Evolutionary conservation across 2,113 vertebrate genomes (phyloP).

Genomic region (Asarcornis scutulata): DNA sequence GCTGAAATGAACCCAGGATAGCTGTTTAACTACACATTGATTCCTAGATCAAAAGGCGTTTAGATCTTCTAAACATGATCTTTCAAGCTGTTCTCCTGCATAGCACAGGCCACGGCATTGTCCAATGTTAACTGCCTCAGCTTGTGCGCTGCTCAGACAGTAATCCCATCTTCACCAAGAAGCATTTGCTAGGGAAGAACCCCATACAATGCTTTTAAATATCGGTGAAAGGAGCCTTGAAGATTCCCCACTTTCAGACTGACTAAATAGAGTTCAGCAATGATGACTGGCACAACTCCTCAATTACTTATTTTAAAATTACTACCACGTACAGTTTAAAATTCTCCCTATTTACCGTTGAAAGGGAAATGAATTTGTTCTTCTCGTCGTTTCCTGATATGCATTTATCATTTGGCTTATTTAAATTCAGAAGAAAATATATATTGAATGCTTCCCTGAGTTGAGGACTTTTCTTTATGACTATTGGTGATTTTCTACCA

Average conservation of each 20-base stretch:
- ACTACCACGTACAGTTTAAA: background rate
- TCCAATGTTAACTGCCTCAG: background rate
- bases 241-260: background rate
- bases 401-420: background rate
- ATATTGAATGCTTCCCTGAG: background rate
- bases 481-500: background rate
- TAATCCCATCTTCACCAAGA: background rate
- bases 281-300: background rate
- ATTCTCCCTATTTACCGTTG: background rate
- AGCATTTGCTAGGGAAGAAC: background rate
- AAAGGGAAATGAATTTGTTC: background rate
- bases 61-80: fast-evolving
- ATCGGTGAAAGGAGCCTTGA: background rate
- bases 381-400: background rate
- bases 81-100: background rate
- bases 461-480: fast-evolving
- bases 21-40: background rate
- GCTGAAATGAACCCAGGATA: background rate
- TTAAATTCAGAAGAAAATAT: background rate
- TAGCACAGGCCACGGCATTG: background rate
- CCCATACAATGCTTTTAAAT: background rate
- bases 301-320: background rate
- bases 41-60: background rate
- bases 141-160: background rate
- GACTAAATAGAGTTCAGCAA: background rate